Evolutionary conservation across 2,888 invertebrate genomes (phyloP).

Genomic region (Drosophila fulvimacula): DNA sequence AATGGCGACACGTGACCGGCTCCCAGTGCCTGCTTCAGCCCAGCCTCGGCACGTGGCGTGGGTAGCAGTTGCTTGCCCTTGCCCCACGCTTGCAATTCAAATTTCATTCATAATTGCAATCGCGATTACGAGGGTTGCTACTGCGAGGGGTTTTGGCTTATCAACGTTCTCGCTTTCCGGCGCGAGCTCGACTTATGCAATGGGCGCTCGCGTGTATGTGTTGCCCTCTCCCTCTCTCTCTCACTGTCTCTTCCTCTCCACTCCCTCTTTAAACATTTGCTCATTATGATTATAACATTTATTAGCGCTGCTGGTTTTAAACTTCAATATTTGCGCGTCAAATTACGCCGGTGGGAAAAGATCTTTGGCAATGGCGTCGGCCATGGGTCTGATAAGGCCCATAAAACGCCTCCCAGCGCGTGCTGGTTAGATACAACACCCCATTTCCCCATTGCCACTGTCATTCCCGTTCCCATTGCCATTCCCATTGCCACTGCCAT

Average conservation of each 20-base stretch:
- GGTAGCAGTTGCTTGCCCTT: constrained; percentile 12
- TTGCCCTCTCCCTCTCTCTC: not conserved
- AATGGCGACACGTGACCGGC: constrained; percentile 56
- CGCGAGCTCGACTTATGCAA: constrained; percentile 41
- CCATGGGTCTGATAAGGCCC: constrained; percentile 22
- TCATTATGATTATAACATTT: constrained; percentile 75
- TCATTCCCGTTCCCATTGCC: not conserved
- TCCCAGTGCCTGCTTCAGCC: constrained; percentile 31
- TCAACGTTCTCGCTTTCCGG: constrained; percentile 28
- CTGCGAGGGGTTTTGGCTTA: constrained; percentile 21
- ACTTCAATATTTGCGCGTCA: constrained; percentile 73
- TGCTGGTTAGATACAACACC: constrained; percentile 8
- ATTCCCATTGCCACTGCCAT: not conserved
- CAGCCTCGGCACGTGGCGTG: constrained; percentile 49
- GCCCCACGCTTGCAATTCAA: constrained; percentile 68
- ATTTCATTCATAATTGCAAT: constrained; percentile 76
- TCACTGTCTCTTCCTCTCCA: not conserved
- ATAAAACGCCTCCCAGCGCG: constrained; percentile 13
- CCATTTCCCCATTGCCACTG: constrained; percentile 7
- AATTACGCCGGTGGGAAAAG: constrained; percentile 65
- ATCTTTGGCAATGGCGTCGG: constrained; percentile 29
- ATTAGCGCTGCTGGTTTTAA: constrained; percentile 64
- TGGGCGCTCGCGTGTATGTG: constrained; percentile 15
- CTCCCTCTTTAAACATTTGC: constrained; percentile 73
- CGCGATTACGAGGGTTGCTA: constrained; percentile 39